Conservation (phyloP, 2,113 vertebrate genomes). For the Lasiurus borealis region DNA sequence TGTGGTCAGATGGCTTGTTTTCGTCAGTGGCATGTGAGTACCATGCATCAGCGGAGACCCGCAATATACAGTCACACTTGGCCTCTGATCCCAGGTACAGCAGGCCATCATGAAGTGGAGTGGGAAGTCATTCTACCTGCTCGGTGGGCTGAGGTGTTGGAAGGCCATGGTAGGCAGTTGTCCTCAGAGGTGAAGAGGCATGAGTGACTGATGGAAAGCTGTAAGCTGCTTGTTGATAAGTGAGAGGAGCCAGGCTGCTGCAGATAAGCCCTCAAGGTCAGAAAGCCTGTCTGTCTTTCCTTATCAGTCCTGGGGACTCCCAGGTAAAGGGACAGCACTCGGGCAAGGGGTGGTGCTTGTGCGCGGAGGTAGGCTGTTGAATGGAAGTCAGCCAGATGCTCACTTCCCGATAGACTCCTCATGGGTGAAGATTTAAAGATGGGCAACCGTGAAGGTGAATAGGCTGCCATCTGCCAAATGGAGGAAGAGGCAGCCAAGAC, state of each 20-base stretch:
- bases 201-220: neutral
- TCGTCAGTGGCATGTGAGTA: neutral
- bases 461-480: neutral
- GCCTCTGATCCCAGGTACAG: neutral
- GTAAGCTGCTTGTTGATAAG: neutral
- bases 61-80: neutral
- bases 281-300: neutral
- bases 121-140: neutral
- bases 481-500: neutral
- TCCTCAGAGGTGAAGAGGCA: neutral
- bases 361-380: neutral
- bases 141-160: neutral
- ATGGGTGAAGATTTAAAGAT: neutral
- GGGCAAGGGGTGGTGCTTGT: neutral
- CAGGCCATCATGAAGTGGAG: neutral
- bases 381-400: neutral
- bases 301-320: neutral
- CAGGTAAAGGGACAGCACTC: neutral
- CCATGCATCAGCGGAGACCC: neutral
- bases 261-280: neutral
- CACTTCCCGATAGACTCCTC: neutral
- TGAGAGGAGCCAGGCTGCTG: neutral
- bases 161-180: neutral
- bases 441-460: neutral
- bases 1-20: neutral